Base-by-base conservation (phyloP, 2,113 vertebrate species). In the Protobothrops flavoviridis region DNA sequence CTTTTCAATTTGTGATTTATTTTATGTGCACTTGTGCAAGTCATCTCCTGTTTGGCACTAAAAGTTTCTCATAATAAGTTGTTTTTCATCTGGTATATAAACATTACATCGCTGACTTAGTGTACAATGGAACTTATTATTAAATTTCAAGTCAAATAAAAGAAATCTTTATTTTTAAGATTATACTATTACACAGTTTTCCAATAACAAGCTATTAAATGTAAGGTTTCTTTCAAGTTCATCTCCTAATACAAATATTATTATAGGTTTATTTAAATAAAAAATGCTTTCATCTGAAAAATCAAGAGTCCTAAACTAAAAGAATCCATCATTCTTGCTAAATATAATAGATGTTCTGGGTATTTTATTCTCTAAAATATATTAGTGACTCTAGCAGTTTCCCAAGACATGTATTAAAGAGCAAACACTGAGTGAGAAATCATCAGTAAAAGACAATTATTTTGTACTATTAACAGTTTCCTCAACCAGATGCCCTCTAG, bases 141-240 rank as follows among this genome's bases (percentile, higher is more conserved):
- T 96, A 92, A 17, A 95, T 91, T 95, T 95, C 91, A 95, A 87
- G 48, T 88, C 87, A 86, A 2, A 17, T 93, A 92, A 85, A n/a
- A 61, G n/a, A 89, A 94, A 94, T 88, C 4, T 12, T 29, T 88
- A 81, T 39, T 81, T 39, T 39, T 81, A 81, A 81, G 7, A 21
- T 69, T 69, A 33, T 21, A 20, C 17, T 81, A 20, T 81, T 81
- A 81, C 33, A 81, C 33, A 43, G 81, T 95, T 96, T 91, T 91
- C 86, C 91, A 93, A 89, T 57, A 94, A 55, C 33, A 64, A 90
- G n/a, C 69, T 81, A 39, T 43, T 81, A 43, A 81, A 81, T 3
- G 6, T 81, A 81, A 43, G 8, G 17, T 7, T 81, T 43, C 33
- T 43, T 81, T 81, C 20, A 43, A 43, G 33, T 81, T 33, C 17